Evolutionary conservation across 2,888 invertebrate species (phyloP), one percentile per base, ranked within the genome.

Genomic region (Dusona sp.): DNA sequence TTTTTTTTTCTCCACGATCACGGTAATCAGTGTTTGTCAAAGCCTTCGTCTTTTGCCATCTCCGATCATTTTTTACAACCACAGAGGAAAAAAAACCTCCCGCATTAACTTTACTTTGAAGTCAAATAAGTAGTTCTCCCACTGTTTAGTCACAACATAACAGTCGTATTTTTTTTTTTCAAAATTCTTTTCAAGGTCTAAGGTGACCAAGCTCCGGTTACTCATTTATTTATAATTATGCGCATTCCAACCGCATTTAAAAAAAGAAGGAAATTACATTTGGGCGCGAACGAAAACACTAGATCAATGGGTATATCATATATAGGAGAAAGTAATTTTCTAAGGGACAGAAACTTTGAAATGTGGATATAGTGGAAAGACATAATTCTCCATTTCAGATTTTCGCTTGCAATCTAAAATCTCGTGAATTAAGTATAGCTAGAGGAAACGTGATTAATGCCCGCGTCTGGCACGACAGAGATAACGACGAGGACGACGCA

Each of bases 11-110:
- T 13, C 72, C 42, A 29, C 25, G 33, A 42, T 25, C 65, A 51
- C n/a, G 57, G 85, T 82, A 85, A 87, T 88, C 80, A 85, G 84
- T 87, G 84, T 83, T 88, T 87, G 85, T 85, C 86, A 87, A 80
- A 85, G 75, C 68, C 13, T 25, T 29, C 11, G 25, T 61, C 42
- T 45, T 22, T 25, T 16, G 11, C 29, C n/a, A 38, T n/a, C 7
- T 25, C 65, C 38, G 8, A 38, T 67, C 38, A 29, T 67, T 61
- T 16, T 61, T 61, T 29, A 29, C 29, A 16, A 29, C 7, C 36
- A 42, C 36, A 36, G 38, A 16, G 22, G 25, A 74, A 38, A 74
- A 74, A 74, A 3, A 19, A 72, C 19, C 22, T 42, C 13, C 16
- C 1, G 48, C 48, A 22, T 51, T 25, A 11, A 51, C 29, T 51